Conservation (phyloP, 2,888 invertebrate genomes). For the Eudemis profundana region DNA sequence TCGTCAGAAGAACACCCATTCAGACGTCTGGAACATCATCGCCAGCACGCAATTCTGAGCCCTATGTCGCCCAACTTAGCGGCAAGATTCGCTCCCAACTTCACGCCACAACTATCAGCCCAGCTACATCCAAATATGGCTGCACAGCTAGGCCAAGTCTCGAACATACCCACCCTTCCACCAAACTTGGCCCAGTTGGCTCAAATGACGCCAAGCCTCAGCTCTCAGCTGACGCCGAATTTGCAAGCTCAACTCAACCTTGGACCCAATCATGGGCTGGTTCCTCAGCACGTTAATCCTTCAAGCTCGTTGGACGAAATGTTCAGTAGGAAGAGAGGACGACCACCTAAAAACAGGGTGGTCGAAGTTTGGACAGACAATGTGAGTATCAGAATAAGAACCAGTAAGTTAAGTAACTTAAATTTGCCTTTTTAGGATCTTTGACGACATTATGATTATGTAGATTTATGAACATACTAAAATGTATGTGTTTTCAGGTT, state of each 20-base stretch:
- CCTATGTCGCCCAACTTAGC: conserved; percentile 86
- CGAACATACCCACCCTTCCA: conserved; percentile 71
- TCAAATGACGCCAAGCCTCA: conserved; percentile 78
- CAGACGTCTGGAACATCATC: conserved; percentile 93
- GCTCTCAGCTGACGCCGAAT: conserved; percentile 75
- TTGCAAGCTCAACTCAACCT: conserved; percentile 77
- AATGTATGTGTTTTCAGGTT: conserved; percentile 68
- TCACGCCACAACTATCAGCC: conserved; percentile 78
- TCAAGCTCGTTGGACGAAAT: conserved; percentile 94
- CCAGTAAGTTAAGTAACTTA: neutral
- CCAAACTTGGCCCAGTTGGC: conserved; percentile 79
- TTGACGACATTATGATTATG: too few relatives aligned
- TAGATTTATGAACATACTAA: neutral
- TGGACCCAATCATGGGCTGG: conserved; percentile 69
- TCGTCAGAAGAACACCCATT: conserved; percentile 91
- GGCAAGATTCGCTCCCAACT: conserved; percentile 84
- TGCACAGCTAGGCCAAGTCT: conserved; percentile 78
- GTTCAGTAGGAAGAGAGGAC: conserved; percentile 96
- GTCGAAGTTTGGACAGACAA: conserved; percentile 96
- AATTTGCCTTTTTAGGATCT: too few relatives aligned
- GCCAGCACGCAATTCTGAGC: conserved; percentile 91
- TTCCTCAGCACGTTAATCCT: conserved; percentile 75
- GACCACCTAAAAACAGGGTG: conserved; percentile 98
- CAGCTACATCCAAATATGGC: conserved; percentile 82
- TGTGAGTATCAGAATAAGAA: conserved; percentile 80